Conservation (phyloP, 1,140 invertebrate genomes). For the Mya arenaria region DNA sequence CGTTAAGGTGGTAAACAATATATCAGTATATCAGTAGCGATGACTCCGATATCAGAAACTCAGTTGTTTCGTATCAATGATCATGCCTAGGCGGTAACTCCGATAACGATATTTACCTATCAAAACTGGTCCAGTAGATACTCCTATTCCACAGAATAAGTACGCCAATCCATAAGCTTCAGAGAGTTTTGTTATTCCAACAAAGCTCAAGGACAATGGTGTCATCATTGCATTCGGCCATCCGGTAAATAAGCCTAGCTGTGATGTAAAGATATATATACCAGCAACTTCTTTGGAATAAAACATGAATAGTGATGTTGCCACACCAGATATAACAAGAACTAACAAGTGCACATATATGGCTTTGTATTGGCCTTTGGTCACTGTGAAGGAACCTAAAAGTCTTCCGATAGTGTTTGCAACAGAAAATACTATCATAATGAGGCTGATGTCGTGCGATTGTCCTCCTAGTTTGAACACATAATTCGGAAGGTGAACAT, state of each 20-base stretch:
- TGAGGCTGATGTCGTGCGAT: background rate
- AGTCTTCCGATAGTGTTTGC: constrained; percentile 4
- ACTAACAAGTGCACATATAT: background rate
- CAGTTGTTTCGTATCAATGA: background rate
- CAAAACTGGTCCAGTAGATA: constrained; percentile 9
- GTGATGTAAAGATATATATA: constrained; percentile 8
- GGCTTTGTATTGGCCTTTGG: background rate
- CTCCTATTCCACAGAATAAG: constrained; percentile 36
- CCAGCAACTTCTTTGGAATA: background rate
- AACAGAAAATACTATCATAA: constrained; percentile 32
- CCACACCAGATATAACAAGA: background rate
- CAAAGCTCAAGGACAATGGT: constrained; percentile 27
- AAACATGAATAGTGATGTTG: constrained; percentile 7
- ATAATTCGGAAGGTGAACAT: constrained; percentile 43
- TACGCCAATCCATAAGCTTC: constrained; percentile 36
- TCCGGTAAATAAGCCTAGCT: constrained; percentile 29
- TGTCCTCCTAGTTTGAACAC: background rate
- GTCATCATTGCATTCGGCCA: constrained; percentile 50
- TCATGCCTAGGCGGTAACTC: background rate
- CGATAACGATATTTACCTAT: constrained; percentile 15
- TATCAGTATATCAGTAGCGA: background rate
- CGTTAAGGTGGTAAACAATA: background rate
- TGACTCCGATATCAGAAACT: background rate
- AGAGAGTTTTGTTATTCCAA: constrained; percentile 29
- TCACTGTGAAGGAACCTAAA: background rate